Conservation (phyloP, 2,888 invertebrate species). For the Malthinus flaveolus region DNA sequence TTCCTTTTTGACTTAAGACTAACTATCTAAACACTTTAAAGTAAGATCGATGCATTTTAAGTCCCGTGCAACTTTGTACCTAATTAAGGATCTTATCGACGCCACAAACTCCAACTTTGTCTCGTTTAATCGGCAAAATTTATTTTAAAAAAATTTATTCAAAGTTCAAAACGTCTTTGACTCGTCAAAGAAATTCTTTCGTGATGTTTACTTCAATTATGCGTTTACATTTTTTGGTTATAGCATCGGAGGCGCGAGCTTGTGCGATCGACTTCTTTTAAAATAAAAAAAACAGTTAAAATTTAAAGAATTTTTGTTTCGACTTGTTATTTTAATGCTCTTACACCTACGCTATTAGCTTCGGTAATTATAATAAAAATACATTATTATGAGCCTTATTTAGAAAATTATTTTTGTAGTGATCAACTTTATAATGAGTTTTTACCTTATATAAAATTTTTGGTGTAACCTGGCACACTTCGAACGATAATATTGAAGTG, state of each 20-base stretch:
- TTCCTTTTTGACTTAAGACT: too few relatives aligned
- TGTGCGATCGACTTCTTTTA: slow-evolving; percentile 15
- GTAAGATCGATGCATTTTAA: too few relatives aligned
- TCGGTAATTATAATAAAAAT: slow-evolving; percentile 1
- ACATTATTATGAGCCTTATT: too few relatives aligned
- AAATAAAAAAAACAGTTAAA: not conserved
- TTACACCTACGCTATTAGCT: not conserved
- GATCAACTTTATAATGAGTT: too few relatives aligned
- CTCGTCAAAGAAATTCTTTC: slow-evolving; percentile 42
- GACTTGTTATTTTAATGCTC: not conserved
- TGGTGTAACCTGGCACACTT: too few relatives aligned
- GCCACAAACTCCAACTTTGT: not conserved
- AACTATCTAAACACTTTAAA: too few relatives aligned
- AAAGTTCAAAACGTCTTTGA: slow-evolving; percentile 37
- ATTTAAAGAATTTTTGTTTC: slow-evolving; percentile 3
- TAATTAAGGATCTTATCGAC: not conserved
- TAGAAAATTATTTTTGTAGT: too few relatives aligned
- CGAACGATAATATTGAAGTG: too few relatives aligned
- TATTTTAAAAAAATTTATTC: slow-evolving; percentile 25
- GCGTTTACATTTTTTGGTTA: slow-evolving; percentile 36
- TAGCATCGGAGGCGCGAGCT: slow-evolving; percentile 28
- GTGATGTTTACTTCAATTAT: slow-evolving; percentile 38
- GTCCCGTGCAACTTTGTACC: too few relatives aligned
- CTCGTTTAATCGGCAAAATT: not conserved
- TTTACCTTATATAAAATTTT: too few relatives aligned